Base-by-base conservation (phyloP, 2,113 vertebrate species). In the Urocynchramus pylzowi region DNA sequence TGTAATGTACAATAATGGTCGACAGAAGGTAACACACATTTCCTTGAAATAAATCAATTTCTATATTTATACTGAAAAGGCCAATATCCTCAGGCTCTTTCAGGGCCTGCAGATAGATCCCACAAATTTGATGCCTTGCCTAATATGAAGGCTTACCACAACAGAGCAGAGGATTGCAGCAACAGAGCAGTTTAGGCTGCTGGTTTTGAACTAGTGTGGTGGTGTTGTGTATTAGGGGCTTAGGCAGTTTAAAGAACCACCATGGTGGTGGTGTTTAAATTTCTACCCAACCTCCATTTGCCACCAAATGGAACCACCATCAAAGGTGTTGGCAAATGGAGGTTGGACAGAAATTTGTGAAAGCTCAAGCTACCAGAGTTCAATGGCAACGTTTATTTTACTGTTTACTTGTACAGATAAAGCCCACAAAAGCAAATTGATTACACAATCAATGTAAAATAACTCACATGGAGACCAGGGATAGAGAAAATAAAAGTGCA, bases 401-500 rank as follows among this genome's bases (percentile, higher is more conserved):
- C 8, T 33, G 24, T 10, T 52, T 20, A 5, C 10, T 37, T 37
- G 21, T 8, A 16, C 3, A 50, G 77, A 44, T 37, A 52, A 37
- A 50, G 18, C 27, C 16, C 23, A 39, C 16, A 44, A 44, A 65
- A 27, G 18, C 57, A 64, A 44, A 59, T 1, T 37, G 68, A 22
- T 13, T 37, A 11, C 22, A 50, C 18, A 24, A 33, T 44, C 59
- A 24, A 8, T 11, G 44, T 33, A 16, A 50, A 52, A 59, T 65
- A 42, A 42, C 13, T 19, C 1, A 0, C 37, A 20, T 6, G 44
- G 27, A 50, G 37, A 33, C 3, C 10, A 53, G 11, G 33, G 27
- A 53, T 16, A 19, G 9, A 64, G 53, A 64, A 50, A 49, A 33
- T 42, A 19, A 37, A 71, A 52, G 22, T 57, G 31, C 6, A 56